A percentile compares a stretch with the other conserved stretches of the same genome.
These are phyloP conservation scores for Nomada hirtipes DNA, from an alignment of 2,888 invertebrate genomes.

Conservation along the genomic window DNA sequence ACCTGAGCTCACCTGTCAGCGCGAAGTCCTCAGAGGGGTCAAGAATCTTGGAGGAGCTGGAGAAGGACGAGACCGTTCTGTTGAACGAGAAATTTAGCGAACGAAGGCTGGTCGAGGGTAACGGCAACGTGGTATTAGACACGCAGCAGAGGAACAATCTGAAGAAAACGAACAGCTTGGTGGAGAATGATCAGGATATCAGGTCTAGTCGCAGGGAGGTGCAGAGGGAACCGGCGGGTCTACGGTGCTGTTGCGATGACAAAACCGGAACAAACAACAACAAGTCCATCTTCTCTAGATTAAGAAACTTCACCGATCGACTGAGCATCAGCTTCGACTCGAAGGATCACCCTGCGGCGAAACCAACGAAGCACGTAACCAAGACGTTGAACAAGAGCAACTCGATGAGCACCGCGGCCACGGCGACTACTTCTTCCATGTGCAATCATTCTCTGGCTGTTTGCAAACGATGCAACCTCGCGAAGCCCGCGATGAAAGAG, in stretches of 20 bases:
- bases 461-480: constrained; percentile 80
- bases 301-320: constrained; percentile 86
- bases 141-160: constrained; percentile 66
- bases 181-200: constrained; percentile 61
- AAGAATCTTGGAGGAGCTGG: constrained; percentile 78
- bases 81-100: constrained; percentile 42
- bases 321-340: constrained; percentile 85
- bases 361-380: constrained; percentile 70
- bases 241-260: constrained; percentile 79
- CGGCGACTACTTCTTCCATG: constrained; percentile 53
- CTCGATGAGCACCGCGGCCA: constrained; percentile 69
- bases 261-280: constrained; percentile 81
- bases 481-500: constrained; percentile 68
- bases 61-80: constrained; percentile 71
- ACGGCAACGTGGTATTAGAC: constrained; percentile 73
- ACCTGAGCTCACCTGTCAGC: constrained; percentile 80
- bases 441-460: constrained; percentile 65
- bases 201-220: constrained; percentile 62
- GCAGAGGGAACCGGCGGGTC: constrained; percentile 57
- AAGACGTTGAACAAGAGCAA: constrained; percentile 78
- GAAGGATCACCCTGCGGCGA: constrained; percentile 80
- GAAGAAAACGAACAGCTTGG: constrained; percentile 53
- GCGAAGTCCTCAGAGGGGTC: constrained; percentile 79
- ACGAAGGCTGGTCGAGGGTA: constrained; percentile 64
- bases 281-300: constrained; percentile 85